Evolutionary conservation across 2,113 vertebrate genomes (phyloP).

Genomic region (Psilopogon haemacephalus): DNA sequence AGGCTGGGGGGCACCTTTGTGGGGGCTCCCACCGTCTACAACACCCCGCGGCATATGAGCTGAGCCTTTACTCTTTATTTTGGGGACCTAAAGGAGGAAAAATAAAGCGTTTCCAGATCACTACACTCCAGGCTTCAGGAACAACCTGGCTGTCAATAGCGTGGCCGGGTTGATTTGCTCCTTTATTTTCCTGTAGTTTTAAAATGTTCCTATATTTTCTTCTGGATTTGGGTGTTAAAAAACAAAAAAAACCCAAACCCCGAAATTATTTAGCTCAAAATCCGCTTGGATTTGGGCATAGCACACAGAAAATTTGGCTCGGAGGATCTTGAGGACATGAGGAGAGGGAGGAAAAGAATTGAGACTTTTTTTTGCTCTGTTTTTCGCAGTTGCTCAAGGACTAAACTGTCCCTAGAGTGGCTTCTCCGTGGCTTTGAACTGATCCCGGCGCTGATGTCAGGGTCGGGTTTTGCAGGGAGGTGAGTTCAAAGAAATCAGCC

Average conservation of each 20-base stretch:
- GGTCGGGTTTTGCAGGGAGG: background rate
- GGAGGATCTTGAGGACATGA: background rate
- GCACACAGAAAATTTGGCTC: background rate
- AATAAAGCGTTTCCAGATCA: background rate
- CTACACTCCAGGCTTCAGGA: background rate
- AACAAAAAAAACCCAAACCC: no score
- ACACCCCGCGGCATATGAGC: rapidly evolving
- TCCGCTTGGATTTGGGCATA: no score
- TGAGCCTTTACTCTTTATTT: background rate
- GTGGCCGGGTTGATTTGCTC: background rate
- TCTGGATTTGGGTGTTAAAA: background rate
- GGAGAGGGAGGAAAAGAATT: background rate
- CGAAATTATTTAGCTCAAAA: no score
- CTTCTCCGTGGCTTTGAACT: background rate
- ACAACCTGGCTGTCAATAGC: background rate
- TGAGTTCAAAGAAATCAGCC: background rate
- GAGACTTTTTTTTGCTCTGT: background rate
- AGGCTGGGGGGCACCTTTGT: background rate
- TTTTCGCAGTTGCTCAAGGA: background rate
- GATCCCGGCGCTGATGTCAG: background rate
- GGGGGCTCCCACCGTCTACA: background rate
- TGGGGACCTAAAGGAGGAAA: rapidly evolving
- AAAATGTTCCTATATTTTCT: background rate
- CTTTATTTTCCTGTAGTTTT: background rate
- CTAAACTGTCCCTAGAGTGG: background rate